These are phyloP conservation scores for Apocheima hispidaria DNA, from an alignment of 2,888 invertebrate species.

Conservation along the genomic window DNA sequence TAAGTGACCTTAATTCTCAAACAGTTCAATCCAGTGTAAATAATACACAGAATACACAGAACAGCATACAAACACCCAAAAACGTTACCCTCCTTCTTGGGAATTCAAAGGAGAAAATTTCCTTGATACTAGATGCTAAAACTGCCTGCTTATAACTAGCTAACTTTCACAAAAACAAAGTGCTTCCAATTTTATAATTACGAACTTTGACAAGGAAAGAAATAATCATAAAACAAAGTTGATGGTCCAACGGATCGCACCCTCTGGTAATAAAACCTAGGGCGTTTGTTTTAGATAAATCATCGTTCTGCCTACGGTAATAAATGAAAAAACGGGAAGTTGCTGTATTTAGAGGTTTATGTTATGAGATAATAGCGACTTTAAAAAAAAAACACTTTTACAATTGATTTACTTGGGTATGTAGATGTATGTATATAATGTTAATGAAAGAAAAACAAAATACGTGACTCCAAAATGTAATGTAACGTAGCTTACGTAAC, in stretches of 20 bases:
- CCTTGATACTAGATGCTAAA: too few relatives aligned
- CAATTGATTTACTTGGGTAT: too few relatives aligned
- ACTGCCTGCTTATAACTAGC: not conserved
- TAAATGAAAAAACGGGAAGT: conserved; percentile 76
- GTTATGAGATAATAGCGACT: conserved; percentile 32
- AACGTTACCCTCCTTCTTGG: too few relatives aligned
- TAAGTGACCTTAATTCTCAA: too few relatives aligned
- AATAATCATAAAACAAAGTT: conserved; percentile 70
- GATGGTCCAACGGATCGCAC: conserved; percentile 61
- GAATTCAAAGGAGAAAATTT: too few relatives aligned
- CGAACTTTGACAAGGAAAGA: conserved; percentile 49
- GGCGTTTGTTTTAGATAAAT: conserved; percentile 78
- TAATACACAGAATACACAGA: too few relatives aligned
- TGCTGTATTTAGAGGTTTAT: conserved; percentile 53
- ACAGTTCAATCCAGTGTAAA: too few relatives aligned
- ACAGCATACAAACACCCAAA: too few relatives aligned
- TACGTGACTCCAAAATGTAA: too few relatives aligned
- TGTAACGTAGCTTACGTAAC: too few relatives aligned
- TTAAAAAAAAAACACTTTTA: not conserved
- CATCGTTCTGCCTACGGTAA: conserved; percentile 71
- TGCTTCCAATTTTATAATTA: conserved; percentile 42
- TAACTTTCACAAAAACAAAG: conserved; percentile 9
- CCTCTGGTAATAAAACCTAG: conserved; percentile 75
- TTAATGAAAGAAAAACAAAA: too few relatives aligned
- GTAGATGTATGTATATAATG: too few relatives aligned